Evolutionary conservation across 2,113 vertebrate species (phyloP), one percentile per base, ranked within the genome.

Genomic region (Melanocharis versteri): DNA sequence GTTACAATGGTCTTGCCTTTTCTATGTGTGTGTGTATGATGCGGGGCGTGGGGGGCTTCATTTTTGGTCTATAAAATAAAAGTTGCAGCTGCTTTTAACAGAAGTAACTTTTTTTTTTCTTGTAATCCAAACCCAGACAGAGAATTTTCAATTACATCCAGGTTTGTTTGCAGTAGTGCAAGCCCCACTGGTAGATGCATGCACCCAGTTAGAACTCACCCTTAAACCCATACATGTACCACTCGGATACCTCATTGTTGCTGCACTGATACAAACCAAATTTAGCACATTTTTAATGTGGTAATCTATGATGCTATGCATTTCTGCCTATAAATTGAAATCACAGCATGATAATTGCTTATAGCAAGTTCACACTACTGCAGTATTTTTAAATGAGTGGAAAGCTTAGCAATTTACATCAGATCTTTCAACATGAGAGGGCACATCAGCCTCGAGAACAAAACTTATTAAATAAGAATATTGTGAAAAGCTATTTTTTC

Each of bases 21-120:
- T 95, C 83, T 95, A 21, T 73, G 37, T 69, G 44, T 88, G 82
- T 45, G 75, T 92, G 81, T 92, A 77, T 91, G 84, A 88, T 71
- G 33, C 3, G 2, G 27, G n/a, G 39, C 27, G 12, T 18, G 39
- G 27, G 20, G 37, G 48, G 22, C 80, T 93, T 91, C 27, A 87
- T 85, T 96, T 96, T 95, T 89, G 90, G 88, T 93, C 90, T 95
- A 90, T 30, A 39, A 93, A 97, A 96, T 96, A 95, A 96, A 95
- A 96, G 85, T 86, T 96, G 93, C 92, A 88, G 94, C 88, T 96
- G 93, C 93, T 96, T 96, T 95, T 95, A 97, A 96, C 72, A 95
- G 92, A 94, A 90, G 24, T 20, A 58, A 66, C 31, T 65, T 10
- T 20, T 61, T 66, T 78, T 54, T 24, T 78, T 57, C 68, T 85